Base-by-base conservation (phyloP, 1,140 invertebrate species). In the Ceratosolen solmsi region DNA sequence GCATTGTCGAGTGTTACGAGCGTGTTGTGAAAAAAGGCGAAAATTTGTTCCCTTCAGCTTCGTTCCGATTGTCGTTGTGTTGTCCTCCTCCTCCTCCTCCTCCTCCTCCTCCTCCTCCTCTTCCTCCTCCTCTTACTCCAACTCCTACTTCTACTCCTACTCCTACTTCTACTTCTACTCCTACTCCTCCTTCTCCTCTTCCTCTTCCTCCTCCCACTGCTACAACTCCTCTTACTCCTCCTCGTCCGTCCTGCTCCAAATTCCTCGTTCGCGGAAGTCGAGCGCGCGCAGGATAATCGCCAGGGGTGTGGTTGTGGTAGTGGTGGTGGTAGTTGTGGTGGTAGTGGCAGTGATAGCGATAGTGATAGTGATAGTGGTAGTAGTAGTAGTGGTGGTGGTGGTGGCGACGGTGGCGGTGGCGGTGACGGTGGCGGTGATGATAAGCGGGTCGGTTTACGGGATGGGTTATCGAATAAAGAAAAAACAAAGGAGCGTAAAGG, bases 1-100 rank as follows among this genome's bases (percentile, higher is more conserved):
- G 30, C 79, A 80, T 80, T 51, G 79, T 74, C n/a, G 79, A 54
- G 58, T 49, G 79, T 74, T 58, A 56, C 30, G 4, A 71, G 65
- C 65, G 77, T 71, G 77, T 79, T 22, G 30, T 22, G 41, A 30
- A 30, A 68, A 68, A 56, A 51, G 51, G 27, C 49, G 63, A 51
- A 11, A 71, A 79, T 38, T 27, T 38, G 15, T 72, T 56, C 68
- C 54, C 38, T 60, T 63, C n/a, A n/a, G 46, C 56, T 49, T 30
- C 25, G 41, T 41, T 71, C 70, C 38, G 8, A 22, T 54, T 30
- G 25, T 71, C 68, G 36, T 46, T 63, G 58, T 30, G 58, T 30
- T 63, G 25, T 63, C 58, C 15, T 63, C 20, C n/a, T 63, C 27
- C 8, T 63, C 58, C n/a, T 63, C 58, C 58, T 63, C 8, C 58